Conservation (phyloP, 2,113 vertebrate genomes). For the Caloenas nicobarica region DNA sequence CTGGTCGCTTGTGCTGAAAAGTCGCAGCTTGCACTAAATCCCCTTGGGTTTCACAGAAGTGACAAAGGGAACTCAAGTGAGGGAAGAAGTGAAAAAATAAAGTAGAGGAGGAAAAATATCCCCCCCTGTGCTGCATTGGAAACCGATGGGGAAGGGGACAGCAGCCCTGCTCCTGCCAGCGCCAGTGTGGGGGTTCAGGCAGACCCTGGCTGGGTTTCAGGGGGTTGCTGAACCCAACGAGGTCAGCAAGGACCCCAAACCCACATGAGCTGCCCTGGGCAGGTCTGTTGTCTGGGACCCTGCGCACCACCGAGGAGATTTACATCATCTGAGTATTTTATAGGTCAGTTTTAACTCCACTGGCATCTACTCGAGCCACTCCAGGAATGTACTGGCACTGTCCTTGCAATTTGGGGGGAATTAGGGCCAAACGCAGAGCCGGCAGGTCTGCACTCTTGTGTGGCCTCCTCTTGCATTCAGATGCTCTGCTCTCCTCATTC, state of each 20-base stretch:
- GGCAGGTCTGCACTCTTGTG: rapidly evolving
- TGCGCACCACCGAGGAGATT: neutral
- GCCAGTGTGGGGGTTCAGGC: neutral
- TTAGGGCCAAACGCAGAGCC: neutral
- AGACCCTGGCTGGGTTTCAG: neutral
- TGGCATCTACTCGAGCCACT: neutral
- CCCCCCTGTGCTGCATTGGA: rapidly evolving
- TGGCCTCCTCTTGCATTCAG: neutral
- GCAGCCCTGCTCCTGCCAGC: neutral
- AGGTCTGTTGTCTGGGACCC: neutral
- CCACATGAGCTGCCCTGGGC: neutral
- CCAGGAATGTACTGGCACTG: neutral
- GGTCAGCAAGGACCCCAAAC: neutral
- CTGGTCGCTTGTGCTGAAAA: neutral
- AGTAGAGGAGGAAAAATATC: neutral
- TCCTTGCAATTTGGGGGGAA: neutral
- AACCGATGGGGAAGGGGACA: neutral
- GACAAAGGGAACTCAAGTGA: neutral
- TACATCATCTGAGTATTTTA: neutral
- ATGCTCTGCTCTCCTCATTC: neutral
- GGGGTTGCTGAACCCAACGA: neutral
- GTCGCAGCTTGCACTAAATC: neutral
- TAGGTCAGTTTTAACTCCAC: neutral
- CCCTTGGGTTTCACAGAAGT: neutral
- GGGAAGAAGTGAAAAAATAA: neutral